Evolutionary conservation across 2,113 vertebrate species (phyloP).

Genomic region (Oryzias curvinotus): DNA sequence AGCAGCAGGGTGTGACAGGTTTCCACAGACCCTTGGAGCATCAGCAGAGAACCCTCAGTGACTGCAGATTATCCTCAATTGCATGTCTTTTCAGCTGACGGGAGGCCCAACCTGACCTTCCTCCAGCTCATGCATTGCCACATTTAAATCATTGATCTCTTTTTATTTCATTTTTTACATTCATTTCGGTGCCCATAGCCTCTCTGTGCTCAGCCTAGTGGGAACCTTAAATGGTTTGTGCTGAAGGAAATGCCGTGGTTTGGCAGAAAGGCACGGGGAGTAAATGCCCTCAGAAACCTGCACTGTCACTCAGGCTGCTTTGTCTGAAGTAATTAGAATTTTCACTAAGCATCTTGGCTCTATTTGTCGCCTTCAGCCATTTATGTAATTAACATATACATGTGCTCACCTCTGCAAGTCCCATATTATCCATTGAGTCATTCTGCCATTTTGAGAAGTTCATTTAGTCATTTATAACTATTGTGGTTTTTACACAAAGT

Average conservation of each 20-base stretch:
- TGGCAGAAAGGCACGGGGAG: slow-evolving; percentile 36
- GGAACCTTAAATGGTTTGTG: slow-evolving; percentile 58
- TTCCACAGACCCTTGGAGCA: slow-evolving; percentile 30
- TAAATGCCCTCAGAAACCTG: slow-evolving; percentile 50
- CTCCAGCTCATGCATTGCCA: slow-evolving; percentile 28
- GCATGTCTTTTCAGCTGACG: slow-evolving; percentile 51
- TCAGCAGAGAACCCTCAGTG: slow-evolving; percentile 47
- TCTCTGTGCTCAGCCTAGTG: slow-evolving; percentile 18
- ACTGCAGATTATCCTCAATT: slow-evolving; percentile 60
- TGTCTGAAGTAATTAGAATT: slow-evolving; percentile 72
- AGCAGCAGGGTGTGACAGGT: slow-evolving; percentile 38
- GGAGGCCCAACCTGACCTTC: slow-evolving; percentile 10
- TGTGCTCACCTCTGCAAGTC: slow-evolving; percentile 43
- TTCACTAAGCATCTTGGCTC: slow-evolving; percentile 61
- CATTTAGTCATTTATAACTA: too few species aligned
- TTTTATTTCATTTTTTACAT: slow-evolving; percentile 10
- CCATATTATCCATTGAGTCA: neutral
- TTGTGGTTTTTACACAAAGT: too few species aligned
- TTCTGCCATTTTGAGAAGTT: too few species aligned
- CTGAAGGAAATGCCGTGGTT: slow-evolving; percentile 34
- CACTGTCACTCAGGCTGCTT: slow-evolving; percentile 56
- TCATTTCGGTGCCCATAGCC: slow-evolving; percentile 35
- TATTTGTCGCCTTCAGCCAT: slow-evolving; percentile 47
- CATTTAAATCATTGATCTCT: slow-evolving; percentile 4
- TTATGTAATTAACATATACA: slow-evolving; percentile 57